Evolutionary conservation across 2,113 vertebrate species (phyloP), one percentile per base, ranked within the genome.

Genomic region (Fulica atra): DNA sequence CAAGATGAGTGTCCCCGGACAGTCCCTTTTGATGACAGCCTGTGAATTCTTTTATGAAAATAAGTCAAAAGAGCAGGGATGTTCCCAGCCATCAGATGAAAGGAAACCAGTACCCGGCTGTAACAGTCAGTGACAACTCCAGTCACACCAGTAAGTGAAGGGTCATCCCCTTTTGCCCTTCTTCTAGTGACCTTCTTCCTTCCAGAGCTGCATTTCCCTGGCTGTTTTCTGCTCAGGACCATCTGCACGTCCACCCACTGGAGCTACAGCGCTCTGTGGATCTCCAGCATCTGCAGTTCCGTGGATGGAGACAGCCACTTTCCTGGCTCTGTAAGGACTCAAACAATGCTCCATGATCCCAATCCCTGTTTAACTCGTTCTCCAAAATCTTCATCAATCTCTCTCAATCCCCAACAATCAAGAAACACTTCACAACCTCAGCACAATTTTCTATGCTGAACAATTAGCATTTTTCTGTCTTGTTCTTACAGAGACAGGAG

Each of bases 241-340:
- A 12, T n/a, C 35, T 12, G 1, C 28, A 8, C 1, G 0, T 23
- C 38, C 46, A 51, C 44, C 33, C 60, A 48, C 0, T 2, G 33
- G 40, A 73, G 70, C 60, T 90, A 46, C 54, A 92, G 73, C 35
- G n/a, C 29, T 19, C 60, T 6, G 1, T 0, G 3, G 20, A 59
- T n/a, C 36, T 56, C 50, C 78, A 73, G 56, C n/a, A 46, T 14
- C 61, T 40, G 13, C 80, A 54, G 5, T 7, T 36, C 10, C 26
- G 63, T 6, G 8, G 17, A 46, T 6, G 13, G 63, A 80, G 44
- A 54, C 36, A 54, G 57, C 3, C 26, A 20, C 25, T 28, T 65
- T 26, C 25, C 63, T 46, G 6, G 0, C 23, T 21, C 44, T 65
- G 6, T n/a, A 38, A 74, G 31, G 21, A 9, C n/a, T 77, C 53